Evolutionary conservation across 2,113 vertebrate species (phyloP), one percentile per base, ranked within the genome.

Genomic region (Lasiurus borealis): DNA sequence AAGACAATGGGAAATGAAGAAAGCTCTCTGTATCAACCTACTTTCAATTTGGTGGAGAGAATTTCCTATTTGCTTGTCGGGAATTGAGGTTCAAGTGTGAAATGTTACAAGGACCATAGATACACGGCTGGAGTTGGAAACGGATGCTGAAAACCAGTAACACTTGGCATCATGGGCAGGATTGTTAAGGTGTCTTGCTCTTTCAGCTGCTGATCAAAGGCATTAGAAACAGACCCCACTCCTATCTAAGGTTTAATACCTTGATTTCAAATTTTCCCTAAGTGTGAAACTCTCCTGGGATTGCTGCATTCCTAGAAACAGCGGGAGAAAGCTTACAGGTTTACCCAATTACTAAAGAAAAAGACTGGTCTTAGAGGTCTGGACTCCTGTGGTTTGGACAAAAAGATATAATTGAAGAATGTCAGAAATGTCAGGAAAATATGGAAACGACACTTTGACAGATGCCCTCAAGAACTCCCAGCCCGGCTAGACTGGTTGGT

Each of bases 311-410:
- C 18, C 25, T 72, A 52, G 73, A 54, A 85, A 48, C 27, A 89
- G 27, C 44, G 14, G 15, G 4, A 68, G 84, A 25, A n/a, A 72
- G 75, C 31, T 90, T 85, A 82, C 8, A 64, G 12, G 0, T 85
- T 34, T 73, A 68, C 25, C 16, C 5, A 59, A 6, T 73, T 89
- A 75, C 23, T 15, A 21, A 59, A 93, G 73, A 64, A 88, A 72
- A 8, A 89, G 27, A 72, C 21, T 59, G 19, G 31, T 34, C 80
- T 93, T 68, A 14, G 62, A 91, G 40, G 13, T 68, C 64, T 91
- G n/a, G 40, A 92, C 88, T 59, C 13, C 85, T 73, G 29, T 93
- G 62, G 62, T 82, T 92, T 73, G 34, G 23, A 93, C 71, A 73
- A 83, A 93, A 91, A 57, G 31, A 64, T 84, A 44, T 68, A 46